Conservation (phyloP, 2,888 invertebrate species). For the Ernsta delagoae region DNA sequence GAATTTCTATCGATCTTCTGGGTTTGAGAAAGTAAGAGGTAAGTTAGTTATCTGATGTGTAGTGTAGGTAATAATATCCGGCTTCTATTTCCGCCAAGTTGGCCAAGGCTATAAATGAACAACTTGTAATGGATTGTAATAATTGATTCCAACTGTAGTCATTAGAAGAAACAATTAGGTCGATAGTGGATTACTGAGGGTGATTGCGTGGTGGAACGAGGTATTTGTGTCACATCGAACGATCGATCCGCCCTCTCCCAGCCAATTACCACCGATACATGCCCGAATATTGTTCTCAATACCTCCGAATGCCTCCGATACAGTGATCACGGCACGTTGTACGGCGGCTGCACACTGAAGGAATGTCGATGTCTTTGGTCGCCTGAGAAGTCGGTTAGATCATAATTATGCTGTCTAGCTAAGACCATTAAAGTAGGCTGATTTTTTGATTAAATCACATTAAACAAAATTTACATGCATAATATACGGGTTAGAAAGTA, state of each 20-base stretch:
- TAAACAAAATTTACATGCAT: too few relatives aligned
- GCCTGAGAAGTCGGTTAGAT: not conserved
- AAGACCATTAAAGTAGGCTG: not conserved
- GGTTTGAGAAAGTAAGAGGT: too few relatives aligned
- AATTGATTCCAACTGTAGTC: conserved; percentile 68
- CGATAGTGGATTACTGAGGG: conserved; percentile 74
- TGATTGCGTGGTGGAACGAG: conserved; percentile 73
- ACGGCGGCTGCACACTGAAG: conserved; percentile 30
- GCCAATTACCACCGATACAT: conserved; percentile 77
- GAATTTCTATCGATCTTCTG: too few relatives aligned
- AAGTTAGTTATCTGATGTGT: too few relatives aligned
- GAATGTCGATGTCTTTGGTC: conserved; percentile 10
- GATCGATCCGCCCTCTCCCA: conserved; percentile 75
- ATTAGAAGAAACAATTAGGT: conserved; percentile 79
- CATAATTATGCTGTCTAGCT: not conserved
- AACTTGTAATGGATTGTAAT: conserved; percentile 59
- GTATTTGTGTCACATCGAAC: conserved; percentile 76
- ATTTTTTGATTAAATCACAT: not conserved
- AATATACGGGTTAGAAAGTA: too few relatives aligned
- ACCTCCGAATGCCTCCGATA: conserved; percentile 56
- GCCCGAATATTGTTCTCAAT: conserved; percentile 74
- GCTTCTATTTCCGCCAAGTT: conserved; percentile 41
- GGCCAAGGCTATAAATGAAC: conserved; percentile 53
- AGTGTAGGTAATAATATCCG: not conserved
- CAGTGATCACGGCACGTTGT: conserved; percentile 39